Conservation (phyloP, 2,113 vertebrate genomes). For the Tichodroma muraria region DNA sequence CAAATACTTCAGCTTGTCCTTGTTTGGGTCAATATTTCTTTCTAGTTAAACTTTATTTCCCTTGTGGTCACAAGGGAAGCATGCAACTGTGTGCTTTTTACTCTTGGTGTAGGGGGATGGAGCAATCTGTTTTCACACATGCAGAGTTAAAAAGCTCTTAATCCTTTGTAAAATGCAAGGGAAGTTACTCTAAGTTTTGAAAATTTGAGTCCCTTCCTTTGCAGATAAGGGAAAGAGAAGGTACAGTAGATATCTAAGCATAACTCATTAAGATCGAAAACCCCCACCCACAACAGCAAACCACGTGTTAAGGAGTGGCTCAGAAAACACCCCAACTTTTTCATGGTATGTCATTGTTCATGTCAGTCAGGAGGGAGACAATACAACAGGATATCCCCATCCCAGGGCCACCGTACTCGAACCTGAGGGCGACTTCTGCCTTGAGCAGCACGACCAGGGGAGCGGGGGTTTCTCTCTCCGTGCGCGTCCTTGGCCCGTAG, state of each 20-base stretch:
- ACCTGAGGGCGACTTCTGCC: background rate
- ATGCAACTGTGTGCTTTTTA: background rate
- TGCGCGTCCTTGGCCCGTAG: accelerated
- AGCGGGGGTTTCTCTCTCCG: accelerated
- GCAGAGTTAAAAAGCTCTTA: background rate
- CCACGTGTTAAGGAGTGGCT: background rate
- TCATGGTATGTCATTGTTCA: background rate
- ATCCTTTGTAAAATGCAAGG: background rate
- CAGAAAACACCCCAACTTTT: background rate
- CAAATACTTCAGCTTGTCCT: slow-evolving; percentile 38
- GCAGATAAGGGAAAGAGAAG: background rate
- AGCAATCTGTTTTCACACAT: background rate
- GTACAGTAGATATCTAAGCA: background rate
- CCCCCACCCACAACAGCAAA: background rate
- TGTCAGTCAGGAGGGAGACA: background rate
- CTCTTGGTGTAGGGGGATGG: background rate
- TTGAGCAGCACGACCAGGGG: accelerated
- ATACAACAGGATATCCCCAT: accelerated
- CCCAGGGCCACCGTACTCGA: accelerated
- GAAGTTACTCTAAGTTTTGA: background rate
- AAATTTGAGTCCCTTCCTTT: background rate
- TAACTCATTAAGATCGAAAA: background rate
- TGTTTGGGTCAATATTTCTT: background rate
- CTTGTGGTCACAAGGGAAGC: slow-evolving; percentile 4
- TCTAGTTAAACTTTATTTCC: slow-evolving; percentile 53